These are phyloP conservation scores for Amphipyra berbera DNA, from an alignment of 2,888 invertebrate species.

Conservation along the genomic window DNA sequence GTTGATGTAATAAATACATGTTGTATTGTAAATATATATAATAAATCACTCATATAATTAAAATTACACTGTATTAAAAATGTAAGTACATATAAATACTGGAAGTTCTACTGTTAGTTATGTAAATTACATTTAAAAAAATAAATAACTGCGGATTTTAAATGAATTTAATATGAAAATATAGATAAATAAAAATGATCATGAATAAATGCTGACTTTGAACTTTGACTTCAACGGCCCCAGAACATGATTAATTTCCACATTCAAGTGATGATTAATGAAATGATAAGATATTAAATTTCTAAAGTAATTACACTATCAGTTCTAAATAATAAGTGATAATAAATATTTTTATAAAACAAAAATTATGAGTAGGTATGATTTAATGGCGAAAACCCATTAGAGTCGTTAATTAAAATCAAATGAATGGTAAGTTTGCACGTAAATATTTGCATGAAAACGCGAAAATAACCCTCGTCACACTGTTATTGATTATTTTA, in stretches of 20 bases:
- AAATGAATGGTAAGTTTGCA: conserved; percentile 37
- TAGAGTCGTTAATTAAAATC: conserved; percentile 18
- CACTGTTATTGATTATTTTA: conserved; percentile 71
- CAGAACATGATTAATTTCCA: conserved; percentile 10
- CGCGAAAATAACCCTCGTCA: conserved; percentile 54
- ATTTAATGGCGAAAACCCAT: conserved; percentile 34
- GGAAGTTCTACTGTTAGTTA: conserved; percentile 16
- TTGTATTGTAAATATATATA: conserved; percentile 52
- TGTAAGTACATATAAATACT: conserved; percentile 20
- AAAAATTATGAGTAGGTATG: conserved; percentile 19
- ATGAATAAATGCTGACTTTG: conserved; percentile 40
- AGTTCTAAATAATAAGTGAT: background rate
- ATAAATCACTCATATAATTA: conserved; percentile 45
- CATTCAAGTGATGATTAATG: conserved; percentile 11
- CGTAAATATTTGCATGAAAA: conserved; percentile 55
- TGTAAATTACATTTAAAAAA: conserved; percentile 8
- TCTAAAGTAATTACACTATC: background rate
- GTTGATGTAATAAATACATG: conserved; percentile 69
- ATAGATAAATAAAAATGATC: background rate
- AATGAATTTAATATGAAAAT: conserved; percentile 3
- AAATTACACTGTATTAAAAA: conserved; percentile 33
- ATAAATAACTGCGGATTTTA: background rate
- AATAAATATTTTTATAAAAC: conserved; percentile 23
- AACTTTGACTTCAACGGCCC: conserved; percentile 26
- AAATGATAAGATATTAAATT: conserved; percentile 13